A percentile compares a stretch with the other conserved stretches of the same genome.
Evolutionary conservation across 2,888 invertebrate genomes (phyloP).

Genomic region (Xestia ashworthii): DNA sequence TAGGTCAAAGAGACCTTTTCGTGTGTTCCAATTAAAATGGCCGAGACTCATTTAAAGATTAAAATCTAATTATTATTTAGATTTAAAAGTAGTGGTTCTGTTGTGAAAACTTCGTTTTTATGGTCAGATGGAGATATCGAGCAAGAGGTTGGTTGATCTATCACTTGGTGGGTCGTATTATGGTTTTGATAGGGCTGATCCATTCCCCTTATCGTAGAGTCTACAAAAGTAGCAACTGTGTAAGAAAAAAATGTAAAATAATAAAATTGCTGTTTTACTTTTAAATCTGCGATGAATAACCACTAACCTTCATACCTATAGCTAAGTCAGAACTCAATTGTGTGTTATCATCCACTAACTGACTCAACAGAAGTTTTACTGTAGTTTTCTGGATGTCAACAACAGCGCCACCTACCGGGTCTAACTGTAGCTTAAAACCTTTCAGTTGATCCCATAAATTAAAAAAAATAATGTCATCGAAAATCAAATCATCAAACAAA

Average conservation of each 20-base stretch:
- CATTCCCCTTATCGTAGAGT: neutral
- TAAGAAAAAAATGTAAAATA: neutral
- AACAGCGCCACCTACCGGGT: neutral
- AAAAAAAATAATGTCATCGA: neutral
- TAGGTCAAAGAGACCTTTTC: constrained; percentile 49
- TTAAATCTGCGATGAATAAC: neutral
- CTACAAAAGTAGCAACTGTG: neutral
- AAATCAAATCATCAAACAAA: too few relatives aligned
- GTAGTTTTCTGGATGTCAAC: neutral
- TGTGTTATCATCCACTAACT: neutral
- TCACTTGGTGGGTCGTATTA: constrained; percentile 6
- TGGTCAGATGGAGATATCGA: neutral
- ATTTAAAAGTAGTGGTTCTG: constrained; percentile 16
- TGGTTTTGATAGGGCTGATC: neutral
- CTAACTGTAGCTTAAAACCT: neutral
- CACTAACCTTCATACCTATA: neutral
- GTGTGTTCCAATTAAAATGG: constrained; percentile 48
- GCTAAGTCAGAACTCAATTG: neutral
- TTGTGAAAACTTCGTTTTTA: neutral
- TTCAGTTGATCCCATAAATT: neutral
- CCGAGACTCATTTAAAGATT: constrained; percentile 41
- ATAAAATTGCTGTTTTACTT: neutral
- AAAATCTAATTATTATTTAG: constrained; percentile 44
- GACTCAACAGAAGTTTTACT: neutral
- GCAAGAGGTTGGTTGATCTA: constrained; percentile 13